Percentiles rank a stretch among this genome's conserved stretches.
Conservation (phyloP, 92 coral and sea anemone genomes). For the Actinernus sp. region DNA sequence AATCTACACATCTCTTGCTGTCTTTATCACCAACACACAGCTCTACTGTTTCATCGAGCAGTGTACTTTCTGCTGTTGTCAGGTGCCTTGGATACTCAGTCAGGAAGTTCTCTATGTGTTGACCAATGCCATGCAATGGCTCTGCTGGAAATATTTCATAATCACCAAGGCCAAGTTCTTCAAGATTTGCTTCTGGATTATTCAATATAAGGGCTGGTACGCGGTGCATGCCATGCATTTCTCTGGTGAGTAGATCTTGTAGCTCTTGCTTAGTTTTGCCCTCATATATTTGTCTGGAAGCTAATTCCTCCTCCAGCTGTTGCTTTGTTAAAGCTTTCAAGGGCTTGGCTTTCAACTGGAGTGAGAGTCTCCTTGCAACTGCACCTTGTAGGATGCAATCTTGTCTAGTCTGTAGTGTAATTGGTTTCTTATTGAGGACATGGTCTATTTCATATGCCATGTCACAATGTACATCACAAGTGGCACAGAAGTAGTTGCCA, state of each 20-base stretch:
- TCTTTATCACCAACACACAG: constrained; percentile 50
- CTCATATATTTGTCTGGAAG: constrained; percentile 22
- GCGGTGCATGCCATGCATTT: constrained; percentile 43
- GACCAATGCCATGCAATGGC: constrained; percentile 62
- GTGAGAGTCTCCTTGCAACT: constrained; percentile 31
- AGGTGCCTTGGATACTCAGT: constrained; percentile 47
- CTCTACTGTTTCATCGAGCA: constrained; percentile 7
- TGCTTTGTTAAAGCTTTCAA: constrained; percentile 8
- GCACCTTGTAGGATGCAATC: constrained; percentile 32
- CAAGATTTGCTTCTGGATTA: too few relatives aligned
- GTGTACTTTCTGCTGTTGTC: constrained; percentile 10
- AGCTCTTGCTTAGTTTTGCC: constrained; percentile 37
- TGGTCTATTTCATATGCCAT: constrained; percentile 30
- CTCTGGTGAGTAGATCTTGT: constrained; percentile 24
- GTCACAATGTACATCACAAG: constrained; percentile 56
- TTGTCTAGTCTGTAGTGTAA: constrained; percentile 36
- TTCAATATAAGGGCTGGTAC: too few relatives aligned
- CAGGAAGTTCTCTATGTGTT: constrained; percentile 58
- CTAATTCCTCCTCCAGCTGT: constrained; percentile 38
- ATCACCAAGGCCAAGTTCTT: constrained; percentile 7
- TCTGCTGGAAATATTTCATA: constrained; percentile 66
- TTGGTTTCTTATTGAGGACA: constrained; percentile 17
- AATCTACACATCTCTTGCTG: constrained; percentile 39
- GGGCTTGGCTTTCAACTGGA: constrained; percentile 36
- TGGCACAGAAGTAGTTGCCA: constrained; percentile 40